Evolutionary conservation across 2,888 invertebrate species (phyloP).

Genomic region (Paralinhomoeus sp.): DNA sequence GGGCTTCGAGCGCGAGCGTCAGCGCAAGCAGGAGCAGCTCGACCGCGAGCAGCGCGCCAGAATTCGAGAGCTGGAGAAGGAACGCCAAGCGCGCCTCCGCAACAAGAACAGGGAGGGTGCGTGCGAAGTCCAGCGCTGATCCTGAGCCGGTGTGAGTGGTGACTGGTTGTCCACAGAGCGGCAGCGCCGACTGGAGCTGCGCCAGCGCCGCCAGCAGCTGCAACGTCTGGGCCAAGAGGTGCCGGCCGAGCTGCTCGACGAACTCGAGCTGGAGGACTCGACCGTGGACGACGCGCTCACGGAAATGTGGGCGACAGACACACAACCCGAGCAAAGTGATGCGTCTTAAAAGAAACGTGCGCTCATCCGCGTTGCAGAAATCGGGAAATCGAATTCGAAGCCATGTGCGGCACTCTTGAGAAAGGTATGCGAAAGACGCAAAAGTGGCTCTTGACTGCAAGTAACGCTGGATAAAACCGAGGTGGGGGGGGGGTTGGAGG

Average conservation of each 20-base stretch:
- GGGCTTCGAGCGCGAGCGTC: too few relatives aligned
- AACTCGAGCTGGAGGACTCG: too few relatives aligned
- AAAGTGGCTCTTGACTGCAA: not conserved
- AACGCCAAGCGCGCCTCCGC: constrained; percentile 9
- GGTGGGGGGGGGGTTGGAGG: not conserved
- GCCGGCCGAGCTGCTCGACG: constrained; percentile 21
- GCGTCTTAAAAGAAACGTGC: too few relatives aligned
- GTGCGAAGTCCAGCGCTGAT: not conserved
- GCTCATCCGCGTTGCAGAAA: constrained; percentile 4
- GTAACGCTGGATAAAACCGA: not conserved
- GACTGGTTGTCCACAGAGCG: constrained; percentile 13
- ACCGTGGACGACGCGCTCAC: too few relatives aligned
- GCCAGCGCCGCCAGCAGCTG: constrained; percentile 12
- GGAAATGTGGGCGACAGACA: too few relatives aligned
- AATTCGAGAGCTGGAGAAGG: constrained; percentile 3
- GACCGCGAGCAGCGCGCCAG: not conserved
- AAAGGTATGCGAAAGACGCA: constrained; percentile 4
- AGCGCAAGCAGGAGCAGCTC: not conserved
- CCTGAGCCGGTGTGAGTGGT: not conserved
- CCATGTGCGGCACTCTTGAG: constrained; percentile 5
- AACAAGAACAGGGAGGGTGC: constrained; percentile 6
- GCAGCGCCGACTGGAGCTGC: constrained; percentile 15
- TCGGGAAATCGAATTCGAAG: constrained; percentile 4
- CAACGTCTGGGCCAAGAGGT: constrained; percentile 18
- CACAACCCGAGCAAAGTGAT: too few relatives aligned